phyloP scores from a whole-genome alignment of 2,113 vertebrate species.

The Hydrolagus affinis region DNA sequence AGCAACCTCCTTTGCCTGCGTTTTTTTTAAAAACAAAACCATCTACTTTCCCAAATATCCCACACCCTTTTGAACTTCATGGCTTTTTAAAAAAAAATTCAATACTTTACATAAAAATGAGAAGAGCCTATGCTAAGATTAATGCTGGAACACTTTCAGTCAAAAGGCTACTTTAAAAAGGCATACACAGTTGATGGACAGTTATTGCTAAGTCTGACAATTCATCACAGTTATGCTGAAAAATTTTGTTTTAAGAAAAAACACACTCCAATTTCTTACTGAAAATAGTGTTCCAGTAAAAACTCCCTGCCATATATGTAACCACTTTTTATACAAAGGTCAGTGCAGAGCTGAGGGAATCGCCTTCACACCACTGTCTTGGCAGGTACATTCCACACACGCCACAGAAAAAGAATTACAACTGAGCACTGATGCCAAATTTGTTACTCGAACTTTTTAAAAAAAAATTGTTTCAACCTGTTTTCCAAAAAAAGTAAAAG shows the following conservation, averaged over 20 bases:
- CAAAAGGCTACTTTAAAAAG: not conserved
- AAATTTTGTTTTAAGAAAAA: not conserved
- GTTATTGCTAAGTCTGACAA: constrained; percentile 28
- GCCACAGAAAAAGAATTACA: not conserved
- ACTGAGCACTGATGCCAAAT: not conserved
- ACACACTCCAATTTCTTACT: not conserved
- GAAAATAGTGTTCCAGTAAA: constrained; percentile 14
- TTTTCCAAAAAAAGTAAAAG: not conserved
- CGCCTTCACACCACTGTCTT: not conserved
- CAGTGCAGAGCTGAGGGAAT: not conserved
- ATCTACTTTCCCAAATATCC: not conserved
- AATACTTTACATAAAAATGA: constrained; percentile 12
- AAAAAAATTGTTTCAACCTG: not conserved
- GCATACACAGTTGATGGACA: not conserved
- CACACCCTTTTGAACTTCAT: not conserved
- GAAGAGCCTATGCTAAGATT: not conserved
- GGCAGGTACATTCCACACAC: not conserved
- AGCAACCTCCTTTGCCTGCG: not conserved
- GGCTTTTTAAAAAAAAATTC: constrained; percentile 13
- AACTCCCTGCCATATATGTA: constrained; percentile 19
- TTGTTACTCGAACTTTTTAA: not conserved
- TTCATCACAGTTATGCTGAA: not conserved
- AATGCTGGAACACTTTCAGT: not conserved
- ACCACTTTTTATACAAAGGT: constrained; percentile 2
- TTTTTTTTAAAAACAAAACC: not conserved